A percentile compares a stretch with the other conserved stretches of the same genome.
phyloP scores from a whole-genome alignment of 2,888 invertebrate genomes.

The Mythimna loreyi region DNA sequence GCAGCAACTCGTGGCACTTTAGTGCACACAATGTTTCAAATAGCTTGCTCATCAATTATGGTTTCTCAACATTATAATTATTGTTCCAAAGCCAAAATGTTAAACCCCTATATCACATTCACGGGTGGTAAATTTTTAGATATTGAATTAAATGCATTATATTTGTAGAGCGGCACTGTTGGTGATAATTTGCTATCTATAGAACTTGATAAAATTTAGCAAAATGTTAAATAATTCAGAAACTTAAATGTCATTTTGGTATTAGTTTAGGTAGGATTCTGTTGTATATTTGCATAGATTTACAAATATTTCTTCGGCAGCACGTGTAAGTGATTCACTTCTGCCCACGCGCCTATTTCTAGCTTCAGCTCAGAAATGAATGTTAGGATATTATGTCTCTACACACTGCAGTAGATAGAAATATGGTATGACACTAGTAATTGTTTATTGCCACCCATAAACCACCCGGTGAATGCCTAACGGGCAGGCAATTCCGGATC shows the following conservation, averaged over 20 bases:
- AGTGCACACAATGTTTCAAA: slow-evolving; percentile 13
- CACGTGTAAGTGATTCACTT: slow-evolving; percentile 67
- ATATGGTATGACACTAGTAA: background rate
- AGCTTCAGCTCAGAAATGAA: slow-evolving; percentile 48
- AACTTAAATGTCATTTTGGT: slow-evolving; percentile 48
- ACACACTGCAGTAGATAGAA: background rate
- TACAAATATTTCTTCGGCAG: slow-evolving; percentile 60
- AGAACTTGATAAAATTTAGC: slow-evolving; percentile 7
- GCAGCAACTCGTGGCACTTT: slow-evolving; percentile 30
- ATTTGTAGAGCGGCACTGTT: background rate
- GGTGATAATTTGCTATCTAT: background rate
- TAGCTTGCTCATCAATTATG: slow-evolving; percentile 24
- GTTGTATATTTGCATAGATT: slow-evolving; percentile 60
- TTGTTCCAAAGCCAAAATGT: background rate
- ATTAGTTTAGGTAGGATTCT: slow-evolving; percentile 10
- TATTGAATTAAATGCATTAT: background rate
- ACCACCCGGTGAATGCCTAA: background rate
- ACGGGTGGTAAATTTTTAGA: background rate
- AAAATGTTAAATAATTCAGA: slow-evolving; percentile 46
- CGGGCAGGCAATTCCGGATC: too few relatives aligned
- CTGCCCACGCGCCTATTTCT: slow-evolving; percentile 73
- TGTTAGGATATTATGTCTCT: slow-evolving; percentile 1
- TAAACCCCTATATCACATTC: background rate
- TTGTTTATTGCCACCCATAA: background rate
- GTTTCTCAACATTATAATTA: slow-evolving; percentile 24